Evolutionary conservation across 2,888 invertebrate species (phyloP).

Genomic region (Drosophila macrospina): DNA sequence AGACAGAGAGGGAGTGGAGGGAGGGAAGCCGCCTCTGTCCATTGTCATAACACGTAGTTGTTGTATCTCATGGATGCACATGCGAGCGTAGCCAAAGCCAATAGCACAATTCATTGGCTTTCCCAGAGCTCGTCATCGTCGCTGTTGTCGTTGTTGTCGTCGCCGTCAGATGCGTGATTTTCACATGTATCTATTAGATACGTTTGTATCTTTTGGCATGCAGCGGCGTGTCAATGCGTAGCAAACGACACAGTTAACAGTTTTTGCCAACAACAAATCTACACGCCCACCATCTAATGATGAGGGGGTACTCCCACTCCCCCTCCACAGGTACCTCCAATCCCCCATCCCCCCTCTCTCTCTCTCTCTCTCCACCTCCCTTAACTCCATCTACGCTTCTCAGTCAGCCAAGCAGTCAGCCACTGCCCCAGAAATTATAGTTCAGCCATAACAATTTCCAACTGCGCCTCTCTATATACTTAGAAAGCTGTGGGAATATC

Average conservation of each 20-base stretch:
- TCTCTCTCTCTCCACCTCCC: neutral
- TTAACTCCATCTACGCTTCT: neutral
- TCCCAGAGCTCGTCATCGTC: conserved; percentile 61
- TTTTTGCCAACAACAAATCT: conserved; percentile 12
- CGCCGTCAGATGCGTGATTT: conserved; percentile 78
- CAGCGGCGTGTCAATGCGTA: conserved; percentile 75
- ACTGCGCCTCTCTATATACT: conserved; percentile 48
- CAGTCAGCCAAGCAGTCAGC: conserved; percentile 14
- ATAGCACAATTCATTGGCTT: conserved; percentile 78
- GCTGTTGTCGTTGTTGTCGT: conserved; percentile 10
- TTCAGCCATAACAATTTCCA: conserved; percentile 59
- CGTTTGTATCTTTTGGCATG: conserved; percentile 68
- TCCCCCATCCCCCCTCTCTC: neutral
- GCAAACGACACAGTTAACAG: conserved; percentile 78
- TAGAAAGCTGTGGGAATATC: conserved; percentile 63
- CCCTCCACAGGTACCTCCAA: too few relatives aligned
- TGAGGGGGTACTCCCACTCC: too few relatives aligned
- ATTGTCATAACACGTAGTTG: conserved; percentile 75
- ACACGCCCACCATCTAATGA: conserved; percentile 5
- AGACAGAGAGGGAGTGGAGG: neutral
- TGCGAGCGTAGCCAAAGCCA: conserved; percentile 43
- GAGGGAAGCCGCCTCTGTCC: conserved; percentile 25
- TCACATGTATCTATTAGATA: conserved; percentile 82
- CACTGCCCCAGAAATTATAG: conserved; percentile 62
- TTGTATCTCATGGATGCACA: conserved; percentile 71